Evolutionary conservation across 2,113 vertebrate genomes (phyloP), one percentile per base, ranked within the genome.

Genomic region (Procavia capensis): DNA sequence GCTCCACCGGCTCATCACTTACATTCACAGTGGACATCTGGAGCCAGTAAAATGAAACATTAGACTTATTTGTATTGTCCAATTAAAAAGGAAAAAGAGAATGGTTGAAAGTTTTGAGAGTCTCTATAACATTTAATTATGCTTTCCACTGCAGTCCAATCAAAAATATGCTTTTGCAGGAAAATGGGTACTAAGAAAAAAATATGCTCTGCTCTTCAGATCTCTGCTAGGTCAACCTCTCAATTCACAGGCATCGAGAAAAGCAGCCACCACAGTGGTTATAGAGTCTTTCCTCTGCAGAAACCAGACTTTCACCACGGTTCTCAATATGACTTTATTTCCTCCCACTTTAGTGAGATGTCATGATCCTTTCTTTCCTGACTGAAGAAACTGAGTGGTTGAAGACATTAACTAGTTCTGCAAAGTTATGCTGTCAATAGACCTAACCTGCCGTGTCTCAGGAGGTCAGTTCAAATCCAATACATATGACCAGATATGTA

Each of bases 11-110:
- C 96, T 98, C 95, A 97, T 98, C 91, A 59, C 97, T 97, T 96
- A 93, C 88, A 97, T 98, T 98, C 98, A 98, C 93, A 97, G 90
- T 97, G 95, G 97, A 96, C 98, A 98, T 97, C 98, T 98, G 98
- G 95, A 96, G 96, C 91, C 94, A 93, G 91, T 91, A 93, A 96
- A 98, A 98, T 78, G 78, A 97, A 98, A 95, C 95, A 95, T 84
- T 91, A 93, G 92, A 96, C 86, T 98, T 98, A 84, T 93, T 98
- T 97, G 94, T 97, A 96, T 96, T 97, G 70, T 90, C 90, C 97
- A 94, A 97, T 97, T 96, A 96, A 94, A 57, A 41, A 90, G 94
- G 85, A 63, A 95, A 93, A 96, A 96, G 95, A 89, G 88, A 91
- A 95, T 39, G 6, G 92, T 92, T 97, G 95, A 76, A 97, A 94